These are phyloP conservation scores for Drosophila mimetica DNA, from an alignment of 2,888 invertebrate genomes.

Conservation along the genomic window DNA sequence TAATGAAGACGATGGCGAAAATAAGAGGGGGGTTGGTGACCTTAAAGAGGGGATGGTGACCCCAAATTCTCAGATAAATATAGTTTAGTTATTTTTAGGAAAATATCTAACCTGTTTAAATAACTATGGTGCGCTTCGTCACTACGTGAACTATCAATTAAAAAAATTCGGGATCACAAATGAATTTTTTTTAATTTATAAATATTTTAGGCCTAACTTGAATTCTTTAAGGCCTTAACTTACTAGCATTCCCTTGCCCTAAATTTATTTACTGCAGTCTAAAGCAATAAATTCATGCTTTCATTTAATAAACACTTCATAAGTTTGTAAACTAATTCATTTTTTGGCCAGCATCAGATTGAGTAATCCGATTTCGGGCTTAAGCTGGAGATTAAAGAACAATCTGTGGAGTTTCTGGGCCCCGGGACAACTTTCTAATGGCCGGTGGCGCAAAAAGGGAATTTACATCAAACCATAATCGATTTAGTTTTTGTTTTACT, in stretches of 20 bases:
- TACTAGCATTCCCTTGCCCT: not conserved
- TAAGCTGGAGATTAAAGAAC: conserved; percentile 24
- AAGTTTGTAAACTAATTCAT: no score
- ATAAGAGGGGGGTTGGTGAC: not conserved
- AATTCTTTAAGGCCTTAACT: no score
- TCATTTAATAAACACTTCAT: not conserved
- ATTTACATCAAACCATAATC: conserved; percentile 58
- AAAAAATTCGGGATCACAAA: no score
- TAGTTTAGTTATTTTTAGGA: no score
- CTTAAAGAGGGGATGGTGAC: not conserved
- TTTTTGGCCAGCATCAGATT: no score
- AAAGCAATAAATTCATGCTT: not conserved
- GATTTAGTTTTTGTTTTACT: conserved; percentile 52
- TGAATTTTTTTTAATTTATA: no score
- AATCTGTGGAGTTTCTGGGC: conserved; percentile 1
- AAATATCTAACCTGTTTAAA: no score
- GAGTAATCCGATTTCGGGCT: not conserved
- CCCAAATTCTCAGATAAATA: no score
- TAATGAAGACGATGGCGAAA: conserved; percentile 20
- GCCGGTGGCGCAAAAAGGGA: conserved; percentile 11
- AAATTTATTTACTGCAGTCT: no score
- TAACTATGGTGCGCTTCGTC: no score
- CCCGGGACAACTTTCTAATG: conserved; percentile 25
- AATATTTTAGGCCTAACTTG: no score
- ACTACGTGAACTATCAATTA: no score